phyloP scores from a whole-genome alignment of 2,797 vertebrate genomes.

The Alosa sapidissima region DNA sequence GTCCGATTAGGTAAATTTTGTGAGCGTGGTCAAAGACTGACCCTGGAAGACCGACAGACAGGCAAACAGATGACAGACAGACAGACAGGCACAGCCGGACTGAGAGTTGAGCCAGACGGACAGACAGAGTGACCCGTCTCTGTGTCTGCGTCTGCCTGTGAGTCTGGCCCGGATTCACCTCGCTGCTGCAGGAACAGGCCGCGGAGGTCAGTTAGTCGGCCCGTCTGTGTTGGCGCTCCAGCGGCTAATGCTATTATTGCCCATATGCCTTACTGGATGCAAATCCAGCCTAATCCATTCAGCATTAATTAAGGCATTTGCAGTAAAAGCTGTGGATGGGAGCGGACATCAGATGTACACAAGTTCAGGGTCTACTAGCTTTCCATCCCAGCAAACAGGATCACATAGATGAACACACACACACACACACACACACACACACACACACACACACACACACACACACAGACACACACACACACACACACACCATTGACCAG shows the following conservation, averaged over 20 bases:
- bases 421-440: slow-evolving; percentile 13
- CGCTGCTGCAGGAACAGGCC: background rate
- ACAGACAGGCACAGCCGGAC: background rate
- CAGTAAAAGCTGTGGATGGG: background rate
- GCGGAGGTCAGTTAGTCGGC: background rate
- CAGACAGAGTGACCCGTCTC: background rate
- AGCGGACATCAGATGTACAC: background rate
- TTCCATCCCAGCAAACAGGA: background rate
- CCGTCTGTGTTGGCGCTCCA: background rate
- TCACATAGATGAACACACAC: background rate
- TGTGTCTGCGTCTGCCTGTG: background rate
- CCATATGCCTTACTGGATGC: slow-evolving; percentile 16
- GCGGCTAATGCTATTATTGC: slow-evolving; percentile 18
- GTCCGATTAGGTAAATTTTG: background rate
- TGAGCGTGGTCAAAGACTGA: background rate
- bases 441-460: slow-evolving; percentile 9
- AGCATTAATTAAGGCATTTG: slow-evolving; percentile 22
- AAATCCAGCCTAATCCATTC: slow-evolving; percentile 17
- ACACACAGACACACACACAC: background rate
- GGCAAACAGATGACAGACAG: background rate
- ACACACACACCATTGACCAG: background rate
- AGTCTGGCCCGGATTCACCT: background rate
- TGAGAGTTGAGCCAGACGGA: background rate
- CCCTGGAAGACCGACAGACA: background rate
- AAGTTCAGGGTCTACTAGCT: background rate